Conservation (phyloP, 1,140 invertebrate genomes). For the Semibalanus balanoides region DNA sequence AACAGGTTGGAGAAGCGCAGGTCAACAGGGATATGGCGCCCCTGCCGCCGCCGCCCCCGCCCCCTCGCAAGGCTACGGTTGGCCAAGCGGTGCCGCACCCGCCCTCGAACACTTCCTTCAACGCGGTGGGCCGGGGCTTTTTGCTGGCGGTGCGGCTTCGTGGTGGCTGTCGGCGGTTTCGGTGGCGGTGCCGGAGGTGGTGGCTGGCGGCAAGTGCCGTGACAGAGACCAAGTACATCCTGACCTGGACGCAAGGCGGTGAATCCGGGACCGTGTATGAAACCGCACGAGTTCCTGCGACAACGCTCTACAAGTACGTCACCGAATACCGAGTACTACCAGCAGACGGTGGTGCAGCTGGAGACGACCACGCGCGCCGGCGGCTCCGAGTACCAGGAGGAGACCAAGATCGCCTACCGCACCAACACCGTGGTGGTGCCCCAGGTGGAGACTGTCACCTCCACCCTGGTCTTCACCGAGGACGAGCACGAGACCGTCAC, state of each 20-base stretch:
- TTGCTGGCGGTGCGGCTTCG: too few species aligned
- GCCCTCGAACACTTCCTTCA: not conserved
- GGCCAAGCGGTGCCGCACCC: not conserved
- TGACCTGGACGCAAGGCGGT: slow-evolving; percentile 1
- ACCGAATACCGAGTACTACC: slow-evolving; percentile 21
- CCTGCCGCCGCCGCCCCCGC: not conserved
- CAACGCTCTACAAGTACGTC: slow-evolving; percentile 6
- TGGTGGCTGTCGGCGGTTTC: slow-evolving; percentile 24
- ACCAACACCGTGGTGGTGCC: slow-evolving; percentile 1
- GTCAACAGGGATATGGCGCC: not conserved
- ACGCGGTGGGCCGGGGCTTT: too few species aligned
- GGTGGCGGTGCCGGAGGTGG: too few species aligned
- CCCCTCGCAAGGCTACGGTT: not conserved
- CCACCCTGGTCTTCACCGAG: slow-evolving; percentile 3
- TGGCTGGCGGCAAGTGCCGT: slow-evolving; percentile 10
- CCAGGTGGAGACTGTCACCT: not conserved
- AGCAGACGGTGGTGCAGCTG: slow-evolving; percentile 20
- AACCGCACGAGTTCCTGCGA: too few species aligned
- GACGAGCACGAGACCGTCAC: slow-evolving; percentile 2
- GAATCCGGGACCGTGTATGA: not conserved
- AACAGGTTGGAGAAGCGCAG: slow-evolving; percentile 1
- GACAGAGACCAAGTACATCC: slow-evolving; percentile 3
- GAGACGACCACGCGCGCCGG: slow-evolving; percentile 19
- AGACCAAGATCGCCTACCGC: slow-evolving; percentile 4
- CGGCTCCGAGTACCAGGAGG: slow-evolving; percentile 5